Conservation (phyloP, 2,113 vertebrate genomes). For the Puffinus mauretanicus region DNA sequence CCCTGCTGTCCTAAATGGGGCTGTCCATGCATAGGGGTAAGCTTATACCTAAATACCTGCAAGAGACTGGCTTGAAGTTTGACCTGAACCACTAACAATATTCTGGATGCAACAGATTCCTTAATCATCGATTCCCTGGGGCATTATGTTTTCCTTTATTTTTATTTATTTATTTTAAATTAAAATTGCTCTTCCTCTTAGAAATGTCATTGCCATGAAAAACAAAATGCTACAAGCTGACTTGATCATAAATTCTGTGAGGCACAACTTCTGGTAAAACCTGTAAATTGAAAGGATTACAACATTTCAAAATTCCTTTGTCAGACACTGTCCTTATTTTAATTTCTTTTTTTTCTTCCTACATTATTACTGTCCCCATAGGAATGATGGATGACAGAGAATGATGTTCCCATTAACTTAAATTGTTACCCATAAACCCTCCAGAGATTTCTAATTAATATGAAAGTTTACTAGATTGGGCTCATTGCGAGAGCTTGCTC, state of each 20-base stretch:
- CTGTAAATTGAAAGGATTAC: neutral
- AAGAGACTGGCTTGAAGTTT: neutral
- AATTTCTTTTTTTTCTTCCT: neutral
- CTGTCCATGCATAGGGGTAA: neutral
- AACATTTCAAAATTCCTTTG: neutral
- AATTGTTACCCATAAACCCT: neutral
- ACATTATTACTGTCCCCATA: neutral
- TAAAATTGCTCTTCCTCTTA: neutral
- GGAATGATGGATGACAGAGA: neutral
- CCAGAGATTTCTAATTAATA: constrained; percentile 25
- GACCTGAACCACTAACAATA: neutral
- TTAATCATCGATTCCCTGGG: neutral
- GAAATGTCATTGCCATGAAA: neutral
- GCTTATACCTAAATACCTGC: neutral
- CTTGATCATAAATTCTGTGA: neutral
- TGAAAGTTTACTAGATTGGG: neutral
- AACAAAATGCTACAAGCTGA: neutral
- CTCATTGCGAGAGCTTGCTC: neutral
- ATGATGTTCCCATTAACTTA: neutral
- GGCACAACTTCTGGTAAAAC: neutral
- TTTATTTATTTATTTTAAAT: neutral
- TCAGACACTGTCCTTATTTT: neutral
- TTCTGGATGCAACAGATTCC: neutral
- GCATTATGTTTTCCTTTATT: neutral
- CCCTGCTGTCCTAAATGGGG: neutral